Conservation (phyloP, 2,888 invertebrate species). For the Parnassius mnemosyne region DNA sequence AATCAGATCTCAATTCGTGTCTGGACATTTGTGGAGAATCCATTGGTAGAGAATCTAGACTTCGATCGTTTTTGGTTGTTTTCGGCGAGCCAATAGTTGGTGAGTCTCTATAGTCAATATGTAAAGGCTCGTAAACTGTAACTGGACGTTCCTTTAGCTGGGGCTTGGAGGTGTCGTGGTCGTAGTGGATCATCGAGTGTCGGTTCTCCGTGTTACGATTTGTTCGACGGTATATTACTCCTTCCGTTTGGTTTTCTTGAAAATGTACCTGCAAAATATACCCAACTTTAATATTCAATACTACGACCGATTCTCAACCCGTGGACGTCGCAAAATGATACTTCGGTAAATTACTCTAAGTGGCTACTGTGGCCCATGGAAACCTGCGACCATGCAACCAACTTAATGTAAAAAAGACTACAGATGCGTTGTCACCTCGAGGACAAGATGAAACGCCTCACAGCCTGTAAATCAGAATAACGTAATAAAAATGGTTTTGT, state of each 20-base stretch:
- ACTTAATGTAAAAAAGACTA: too few species aligned
- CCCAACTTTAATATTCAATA: too few species aligned
- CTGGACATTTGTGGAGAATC: conserved; percentile 70
- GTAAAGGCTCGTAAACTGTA: conserved; percentile 71
- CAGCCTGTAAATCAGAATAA: too few species aligned
- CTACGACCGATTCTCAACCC: too few species aligned
- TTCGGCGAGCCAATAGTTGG: conserved; percentile 69
- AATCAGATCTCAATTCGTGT: conserved; percentile 64
- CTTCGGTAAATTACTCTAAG: too few species aligned
- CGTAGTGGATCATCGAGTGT: conserved; percentile 77
- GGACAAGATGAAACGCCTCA: too few species aligned
- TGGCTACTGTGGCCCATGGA: too few species aligned
- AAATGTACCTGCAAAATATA: conserved; percentile 60
- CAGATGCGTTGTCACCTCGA: too few species aligned
- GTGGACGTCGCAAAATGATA: too few species aligned
- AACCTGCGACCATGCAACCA: too few species aligned
- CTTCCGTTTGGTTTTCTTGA: conserved; percentile 59
- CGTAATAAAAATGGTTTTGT: too few species aligned
- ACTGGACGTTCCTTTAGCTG: conserved; percentile 67
- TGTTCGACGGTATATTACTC: conserved; percentile 65
- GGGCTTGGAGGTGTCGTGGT: conserved; percentile 66
- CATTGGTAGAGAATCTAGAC: conserved; percentile 70
- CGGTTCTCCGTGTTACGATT: conserved; percentile 69
- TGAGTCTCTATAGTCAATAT: conserved; percentile 69
- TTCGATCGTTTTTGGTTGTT: conserved; percentile 65